A percentile compares a stretch with the other conserved stretches of the same genome.
Conservation (phyloP, 1,140 invertebrate species). For the Samia ricini region DNA sequence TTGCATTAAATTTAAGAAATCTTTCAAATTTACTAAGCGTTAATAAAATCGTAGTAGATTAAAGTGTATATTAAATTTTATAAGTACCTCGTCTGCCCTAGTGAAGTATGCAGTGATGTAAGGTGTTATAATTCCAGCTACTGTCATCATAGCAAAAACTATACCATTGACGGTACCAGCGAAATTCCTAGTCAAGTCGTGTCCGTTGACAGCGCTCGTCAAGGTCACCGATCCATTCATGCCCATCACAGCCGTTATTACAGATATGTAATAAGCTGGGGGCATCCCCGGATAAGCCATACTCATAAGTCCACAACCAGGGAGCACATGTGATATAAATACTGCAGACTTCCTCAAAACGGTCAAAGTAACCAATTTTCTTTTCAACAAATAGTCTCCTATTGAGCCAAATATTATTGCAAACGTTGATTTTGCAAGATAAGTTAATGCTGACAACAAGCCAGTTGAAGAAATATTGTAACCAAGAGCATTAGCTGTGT, state of each 20-base stretch:
- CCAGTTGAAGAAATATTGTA: constrained; percentile 14
- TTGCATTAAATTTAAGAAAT: too few relatives aligned
- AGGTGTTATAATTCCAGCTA: constrained; percentile 13
- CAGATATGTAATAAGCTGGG: neutral
- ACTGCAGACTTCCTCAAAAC: constrained; percentile 4
- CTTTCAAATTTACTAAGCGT: too few relatives aligned
- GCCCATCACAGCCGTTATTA: constrained; percentile 6
- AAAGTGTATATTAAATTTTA: too few relatives aligned
- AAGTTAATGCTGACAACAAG: constrained; percentile 11
- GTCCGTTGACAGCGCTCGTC: constrained; percentile 11
- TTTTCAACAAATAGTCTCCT: constrained; percentile 11
- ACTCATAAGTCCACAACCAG: constrained; percentile 6
- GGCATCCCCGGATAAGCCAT: constrained; percentile 4
- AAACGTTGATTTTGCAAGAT: constrained; percentile 2
- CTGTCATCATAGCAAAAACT: neutral
- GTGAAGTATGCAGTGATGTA: constrained; percentile 11
- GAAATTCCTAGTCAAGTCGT: constrained; percentile 14
- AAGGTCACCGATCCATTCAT: constrained; percentile 12
- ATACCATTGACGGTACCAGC: constrained; percentile 7
- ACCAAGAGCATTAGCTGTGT: constrained; percentile 12
- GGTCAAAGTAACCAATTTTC: constrained; percentile 4
- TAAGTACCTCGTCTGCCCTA: constrained; percentile 13
- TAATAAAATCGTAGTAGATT: too few relatives aligned
- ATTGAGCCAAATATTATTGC: constrained; percentile 9
- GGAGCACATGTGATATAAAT: constrained; percentile 8